Percentiles rank a stretch among this genome's conserved stretches.
Conservation (phyloP, 2,888 invertebrate species). For the Labia minor region DNA sequence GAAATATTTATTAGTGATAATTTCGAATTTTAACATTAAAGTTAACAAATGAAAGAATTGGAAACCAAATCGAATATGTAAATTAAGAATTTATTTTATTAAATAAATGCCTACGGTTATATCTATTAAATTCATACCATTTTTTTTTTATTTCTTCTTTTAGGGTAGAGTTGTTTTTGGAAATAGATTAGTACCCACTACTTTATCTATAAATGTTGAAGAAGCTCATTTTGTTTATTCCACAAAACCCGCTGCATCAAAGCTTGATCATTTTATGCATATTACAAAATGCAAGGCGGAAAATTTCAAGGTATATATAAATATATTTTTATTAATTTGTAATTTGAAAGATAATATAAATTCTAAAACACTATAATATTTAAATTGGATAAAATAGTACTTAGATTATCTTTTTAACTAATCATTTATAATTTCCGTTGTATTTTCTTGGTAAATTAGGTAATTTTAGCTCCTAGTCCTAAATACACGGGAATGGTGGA, state of each 20-base stretch:
- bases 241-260: conserved; percentile 87
- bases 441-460: no score
- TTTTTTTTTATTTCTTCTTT: no score
- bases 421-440: no score
- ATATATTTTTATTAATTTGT: background rate
- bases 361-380: background rate
- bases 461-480: conserved; percentile 90
- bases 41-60: background rate
- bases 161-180: conserved; percentile 88
- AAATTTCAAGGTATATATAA: conserved; percentile 63
- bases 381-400: background rate
- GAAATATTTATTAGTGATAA: background rate
- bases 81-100: no score
- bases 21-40: background rate
- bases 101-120: no score
- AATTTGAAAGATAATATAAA: background rate
- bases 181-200: conserved; percentile 87
- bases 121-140: no score
- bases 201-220: conserved; percentile 81
- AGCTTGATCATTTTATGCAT: conserved; percentile 90
- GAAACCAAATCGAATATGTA: no score
- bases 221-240: conserved; percentile 91
- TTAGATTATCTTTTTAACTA: no score
- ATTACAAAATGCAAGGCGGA: conserved; percentile 89
- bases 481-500: conserved; percentile 88